Conservation (phyloP, 2,797 vertebrate species). For the Tragelaphus eurycerus region DNA sequence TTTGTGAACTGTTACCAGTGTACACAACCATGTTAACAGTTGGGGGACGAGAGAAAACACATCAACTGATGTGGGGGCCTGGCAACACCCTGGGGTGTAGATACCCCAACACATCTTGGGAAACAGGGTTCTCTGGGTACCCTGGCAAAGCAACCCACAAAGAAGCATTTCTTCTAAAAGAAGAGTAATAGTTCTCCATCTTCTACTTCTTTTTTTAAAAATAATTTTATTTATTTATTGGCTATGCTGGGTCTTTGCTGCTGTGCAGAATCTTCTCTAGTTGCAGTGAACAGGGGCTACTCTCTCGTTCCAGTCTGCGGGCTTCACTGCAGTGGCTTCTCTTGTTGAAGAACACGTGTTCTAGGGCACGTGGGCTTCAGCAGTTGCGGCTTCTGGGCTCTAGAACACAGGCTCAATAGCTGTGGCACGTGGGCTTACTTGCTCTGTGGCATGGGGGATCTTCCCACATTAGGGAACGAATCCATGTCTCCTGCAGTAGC, state of each 20-base stretch:
- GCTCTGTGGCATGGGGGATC: neutral
- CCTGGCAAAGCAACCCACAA: neutral
- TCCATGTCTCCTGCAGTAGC: neutral
- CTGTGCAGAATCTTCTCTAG: neutral
- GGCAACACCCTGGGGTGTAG: neutral
- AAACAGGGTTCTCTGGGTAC: neutral
- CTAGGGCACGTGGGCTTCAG: neutral
- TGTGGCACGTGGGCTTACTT: neutral
- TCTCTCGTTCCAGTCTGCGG: neutral
- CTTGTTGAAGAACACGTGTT: neutral
- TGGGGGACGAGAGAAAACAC: neutral
- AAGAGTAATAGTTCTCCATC: neutral
- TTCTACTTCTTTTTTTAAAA: neutral
- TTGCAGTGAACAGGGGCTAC: neutral
- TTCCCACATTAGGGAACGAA: neutral
- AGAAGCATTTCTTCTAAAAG: neutral
- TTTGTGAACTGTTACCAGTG: constrained; percentile 63
- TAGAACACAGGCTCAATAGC: neutral
- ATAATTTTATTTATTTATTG: neutral
- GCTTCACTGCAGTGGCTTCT: neutral
- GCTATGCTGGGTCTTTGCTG: neutral
- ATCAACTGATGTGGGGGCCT: neutral
- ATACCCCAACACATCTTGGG: neutral
- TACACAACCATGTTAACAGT: constrained; percentile 32
- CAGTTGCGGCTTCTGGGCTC: neutral